Percentiles rank a stretch among this genome's conserved stretches.
Evolutionary conservation across 2,113 vertebrate species (phyloP).

Genomic region (Echinops telfairi): DNA sequence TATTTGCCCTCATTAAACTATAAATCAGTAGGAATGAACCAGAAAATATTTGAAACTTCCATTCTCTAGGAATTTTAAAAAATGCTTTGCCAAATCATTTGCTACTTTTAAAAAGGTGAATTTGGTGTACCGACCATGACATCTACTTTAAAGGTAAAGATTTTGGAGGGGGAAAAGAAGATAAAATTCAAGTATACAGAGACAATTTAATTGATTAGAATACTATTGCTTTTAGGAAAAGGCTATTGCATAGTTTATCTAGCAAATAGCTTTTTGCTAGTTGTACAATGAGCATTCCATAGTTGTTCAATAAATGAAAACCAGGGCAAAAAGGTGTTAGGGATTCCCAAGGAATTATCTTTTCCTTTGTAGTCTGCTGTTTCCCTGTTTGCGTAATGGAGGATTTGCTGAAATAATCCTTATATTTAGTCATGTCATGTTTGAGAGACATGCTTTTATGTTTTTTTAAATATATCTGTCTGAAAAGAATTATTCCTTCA

Average conservation of each 20-base stretch:
- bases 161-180: neutral
- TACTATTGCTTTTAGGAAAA: slow-evolving; percentile 57
- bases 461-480: slow-evolving; percentile 48
- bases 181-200: slow-evolving; percentile 7
- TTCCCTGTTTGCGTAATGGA: slow-evolving; percentile 54
- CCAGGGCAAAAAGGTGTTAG: slow-evolving; percentile 22
- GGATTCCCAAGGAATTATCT: neutral
- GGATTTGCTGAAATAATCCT: slow-evolving; percentile 64
- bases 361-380: slow-evolving; percentile 27
- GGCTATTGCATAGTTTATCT: neutral
- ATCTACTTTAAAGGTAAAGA: neutral
- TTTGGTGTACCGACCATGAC: neutral
- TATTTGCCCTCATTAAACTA: neutral
- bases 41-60: neutral
- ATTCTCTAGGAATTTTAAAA: neutral
- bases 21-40: neutral
- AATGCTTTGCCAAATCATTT: slow-evolving; percentile 1
- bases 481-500: slow-evolving; percentile 54
- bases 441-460: slow-evolving; percentile 46
- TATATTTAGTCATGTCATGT: slow-evolving; percentile 40
- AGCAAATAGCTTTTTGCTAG: slow-evolving; percentile 54
- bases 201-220: slow-evolving; percentile 46
- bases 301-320: slow-evolving; percentile 35
- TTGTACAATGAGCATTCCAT: slow-evolving; percentile 43
- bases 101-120: neutral